Evolutionary conservation across 1,140 invertebrate species (phyloP), one percentile per base, ranked within the genome.

Genomic region (Globodera rostochiensis): DNA sequence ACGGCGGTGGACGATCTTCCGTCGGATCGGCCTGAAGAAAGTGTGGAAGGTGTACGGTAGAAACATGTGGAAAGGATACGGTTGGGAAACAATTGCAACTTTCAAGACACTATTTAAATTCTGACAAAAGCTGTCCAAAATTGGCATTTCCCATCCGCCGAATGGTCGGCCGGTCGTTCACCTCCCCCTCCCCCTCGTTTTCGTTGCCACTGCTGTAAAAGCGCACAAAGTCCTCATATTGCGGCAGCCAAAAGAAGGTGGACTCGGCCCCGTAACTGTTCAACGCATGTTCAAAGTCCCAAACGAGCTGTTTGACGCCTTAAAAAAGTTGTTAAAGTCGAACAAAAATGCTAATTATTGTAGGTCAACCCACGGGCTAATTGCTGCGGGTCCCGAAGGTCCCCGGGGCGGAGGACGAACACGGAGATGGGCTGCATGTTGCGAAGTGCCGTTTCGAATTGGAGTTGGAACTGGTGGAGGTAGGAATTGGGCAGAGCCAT

Each of bases 361-460:
- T 36, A 36, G 36, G 2, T 36, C 36, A 36, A 36, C 87, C 5
- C 64, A 87, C 86, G 60, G 67, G 88, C 60, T 66, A 87, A 74
- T 66, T 83, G 84, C n/a, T 85, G 82, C 21, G 87, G 85, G 70
- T 87, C 82, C 66, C 88, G 60, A n/a, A 88, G 76, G 80, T 88
- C 87, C 70, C 87, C 87, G 36, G 87, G 87, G 45, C 85, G 84
- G 36, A 90, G 67, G 53, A 88, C 84, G 73, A 88, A 88, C 19
- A 88, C 86, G 25, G 86, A 89, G 53, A 88, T 90, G 25, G 87
- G 87, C 67, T 88, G 89, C 87, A 88, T 88, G 79, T 90, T 87
- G 46, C 82, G 74, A 13, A 88, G 73, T 15, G 87, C 88, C 11
- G 79, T 88, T 73, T 88, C 87, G 77, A 88, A 88, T 21, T 74